A percentile compares a stretch with the other conserved stretches of the same genome.
Conservation (phyloP, 2,797 vertebrate species). For the Propithecus perrieri region DNA sequence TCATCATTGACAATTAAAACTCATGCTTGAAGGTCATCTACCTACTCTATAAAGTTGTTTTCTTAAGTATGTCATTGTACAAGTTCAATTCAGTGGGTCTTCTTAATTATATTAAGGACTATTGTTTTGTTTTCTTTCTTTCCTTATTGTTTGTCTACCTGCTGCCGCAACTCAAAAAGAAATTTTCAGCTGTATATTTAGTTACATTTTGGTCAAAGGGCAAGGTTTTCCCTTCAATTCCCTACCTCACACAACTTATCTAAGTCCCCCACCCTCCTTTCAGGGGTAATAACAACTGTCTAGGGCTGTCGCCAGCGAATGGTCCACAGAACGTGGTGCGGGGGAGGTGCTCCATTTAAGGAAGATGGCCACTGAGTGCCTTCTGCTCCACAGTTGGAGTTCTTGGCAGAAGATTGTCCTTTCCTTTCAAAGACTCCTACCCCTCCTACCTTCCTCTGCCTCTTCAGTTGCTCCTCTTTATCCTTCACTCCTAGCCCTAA, state of each 20-base stretch:
- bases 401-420: not conserved
- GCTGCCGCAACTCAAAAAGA: not conserved
- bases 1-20: slow-evolving; percentile 13
- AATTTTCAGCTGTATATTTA: not conserved
- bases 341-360: not conserved
- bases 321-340: not conserved
- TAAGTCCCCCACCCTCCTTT: not conserved
- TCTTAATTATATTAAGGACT: not conserved
- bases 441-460: not conserved
- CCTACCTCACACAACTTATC: not conserved
- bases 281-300: not conserved
- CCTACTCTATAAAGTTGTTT: not conserved
- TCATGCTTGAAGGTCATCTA: not conserved
- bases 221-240: not conserved
- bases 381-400: not conserved
- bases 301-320: not conserved
- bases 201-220: not conserved
- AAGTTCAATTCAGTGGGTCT: not conserved
- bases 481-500: not conserved
- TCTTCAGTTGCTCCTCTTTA: not conserved
- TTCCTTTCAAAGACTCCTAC: not conserved
- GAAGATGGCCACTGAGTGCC: not conserved
- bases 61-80: not conserved
- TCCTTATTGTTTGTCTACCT: not conserved
- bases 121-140: not conserved